Evolutionary conservation across 2,113 vertebrate genomes (phyloP).

Genomic region (Ophiodon elongatus): DNA sequence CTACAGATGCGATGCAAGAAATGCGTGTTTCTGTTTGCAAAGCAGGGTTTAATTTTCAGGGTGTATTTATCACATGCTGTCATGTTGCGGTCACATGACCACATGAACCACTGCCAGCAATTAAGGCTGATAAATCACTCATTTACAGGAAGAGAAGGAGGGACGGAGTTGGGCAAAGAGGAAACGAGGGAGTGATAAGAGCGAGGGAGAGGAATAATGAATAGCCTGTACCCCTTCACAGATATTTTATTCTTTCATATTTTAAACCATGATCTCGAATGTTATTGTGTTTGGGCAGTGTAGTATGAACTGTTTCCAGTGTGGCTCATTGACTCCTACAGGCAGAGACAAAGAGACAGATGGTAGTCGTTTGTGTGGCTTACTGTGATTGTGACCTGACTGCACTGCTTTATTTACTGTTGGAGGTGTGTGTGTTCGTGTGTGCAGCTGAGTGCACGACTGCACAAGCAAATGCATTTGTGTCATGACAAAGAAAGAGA

Average conservation of each 20-base stretch:
- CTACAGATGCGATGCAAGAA: conserved; percentile 51
- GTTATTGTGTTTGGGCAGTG: conserved; percentile 69
- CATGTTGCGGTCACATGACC: conserved; percentile 79
- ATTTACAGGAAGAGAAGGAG: conserved; percentile 78
- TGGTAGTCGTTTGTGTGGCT: conserved; percentile 71
- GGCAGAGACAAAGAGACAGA: conserved; percentile 73
- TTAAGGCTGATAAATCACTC: conserved; percentile 83
- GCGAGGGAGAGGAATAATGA: conserved; percentile 60
- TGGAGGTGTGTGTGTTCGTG: conserved; percentile 31
- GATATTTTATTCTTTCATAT: conserved; percentile 58
- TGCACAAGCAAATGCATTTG: conserved; percentile 65
- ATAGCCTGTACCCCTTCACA: conserved; percentile 47
- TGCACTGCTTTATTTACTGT: conserved; percentile 71
- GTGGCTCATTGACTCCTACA: conserved; percentile 71
- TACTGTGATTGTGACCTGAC: conserved; percentile 76
- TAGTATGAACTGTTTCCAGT: conserved; percentile 67
- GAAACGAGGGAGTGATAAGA: conserved; percentile 64
- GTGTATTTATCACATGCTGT: conserved; percentile 80
- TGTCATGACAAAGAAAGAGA: conserved; percentile 56
- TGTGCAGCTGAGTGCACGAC: conserved; percentile 40
- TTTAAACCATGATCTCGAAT: conserved; percentile 31
- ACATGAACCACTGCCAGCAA: conserved; percentile 77
- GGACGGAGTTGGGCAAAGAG: conserved; percentile 41
- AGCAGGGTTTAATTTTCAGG: conserved; percentile 70
- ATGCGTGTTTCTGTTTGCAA: conserved; percentile 63